phyloP scores from a whole-genome alignment of 2,797 vertebrate genomes.

The Leptatherina wallacei region DNA sequence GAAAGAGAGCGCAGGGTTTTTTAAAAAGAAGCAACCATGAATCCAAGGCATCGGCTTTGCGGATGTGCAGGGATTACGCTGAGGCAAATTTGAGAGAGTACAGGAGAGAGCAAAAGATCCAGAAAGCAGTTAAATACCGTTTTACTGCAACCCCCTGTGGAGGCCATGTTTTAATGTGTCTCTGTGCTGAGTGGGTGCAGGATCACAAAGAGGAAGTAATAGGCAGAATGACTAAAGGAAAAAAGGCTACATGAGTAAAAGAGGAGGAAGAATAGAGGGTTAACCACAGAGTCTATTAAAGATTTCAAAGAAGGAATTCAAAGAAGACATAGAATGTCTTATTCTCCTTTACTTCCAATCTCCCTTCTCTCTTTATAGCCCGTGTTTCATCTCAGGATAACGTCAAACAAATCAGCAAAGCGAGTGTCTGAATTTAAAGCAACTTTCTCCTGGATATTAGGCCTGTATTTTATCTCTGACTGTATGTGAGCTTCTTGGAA shows the following conservation, averaged over 20 bases:
- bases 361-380: slow-evolving; percentile 54
- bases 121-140: slow-evolving; percentile 77
- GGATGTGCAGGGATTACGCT: slow-evolving; percentile 33
- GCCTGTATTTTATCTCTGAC: slow-evolving; percentile 45
- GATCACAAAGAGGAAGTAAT: slow-evolving; percentile 66
- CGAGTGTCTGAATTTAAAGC: slow-evolving; percentile 67
- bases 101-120: slow-evolving; percentile 38
- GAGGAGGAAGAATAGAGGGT: slow-evolving; percentile 48
- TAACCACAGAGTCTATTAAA: slow-evolving; percentile 70
- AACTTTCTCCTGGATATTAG: slow-evolving; percentile 29
- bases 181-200: slow-evolving; percentile 65
- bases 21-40: slow-evolving; percentile 46
- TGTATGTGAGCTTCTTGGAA: slow-evolving; percentile 37
- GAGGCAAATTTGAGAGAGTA: slow-evolving; percentile 37
- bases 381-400: slow-evolving; percentile 74
- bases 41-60: slow-evolving; percentile 41
- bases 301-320: slow-evolving; percentile 79
- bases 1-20: slow-evolving; percentile 34
- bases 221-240: slow-evolving; percentile 47
- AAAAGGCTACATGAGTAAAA: slow-evolving; percentile 42
- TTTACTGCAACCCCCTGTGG: slow-evolving; percentile 74
- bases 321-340: slow-evolving; percentile 62
- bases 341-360: slow-evolving; percentile 61
- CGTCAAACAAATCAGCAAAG: slow-evolving; percentile 74
- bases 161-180: slow-evolving; percentile 70